phyloP scores from a whole-genome alignment of 2,888 invertebrate species.

The Cremastobaeus sp. region DNA sequence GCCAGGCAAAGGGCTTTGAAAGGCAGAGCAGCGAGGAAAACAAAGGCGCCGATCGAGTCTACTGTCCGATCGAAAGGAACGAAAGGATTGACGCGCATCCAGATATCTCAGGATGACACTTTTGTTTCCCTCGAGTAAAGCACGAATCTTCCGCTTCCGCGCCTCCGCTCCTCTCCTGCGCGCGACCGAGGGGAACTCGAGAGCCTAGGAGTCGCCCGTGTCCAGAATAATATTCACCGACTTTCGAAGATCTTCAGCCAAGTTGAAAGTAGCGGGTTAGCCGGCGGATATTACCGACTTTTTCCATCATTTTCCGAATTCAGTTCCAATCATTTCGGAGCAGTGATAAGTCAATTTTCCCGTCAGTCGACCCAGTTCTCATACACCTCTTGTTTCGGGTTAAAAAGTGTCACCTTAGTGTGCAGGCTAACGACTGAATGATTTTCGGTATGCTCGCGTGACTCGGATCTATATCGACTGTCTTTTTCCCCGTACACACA shows the following conservation, averaged over 20 bases:
- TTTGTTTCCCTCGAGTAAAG: constrained; percentile 66
- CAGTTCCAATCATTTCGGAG: neutral
- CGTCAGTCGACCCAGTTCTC: too few species aligned
- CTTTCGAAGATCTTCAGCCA: constrained; percentile 29
- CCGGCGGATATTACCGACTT: constrained; percentile 31
- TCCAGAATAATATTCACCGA: constrained; percentile 57
- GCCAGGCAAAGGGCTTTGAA: constrained; percentile 57
- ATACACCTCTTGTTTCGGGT: too few species aligned
- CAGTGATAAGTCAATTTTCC: too few species aligned
- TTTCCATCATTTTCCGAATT: constrained; percentile 22
- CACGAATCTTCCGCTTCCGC: constrained; percentile 62
- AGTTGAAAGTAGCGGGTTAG: constrained; percentile 33
- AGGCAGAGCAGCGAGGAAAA: constrained; percentile 68
- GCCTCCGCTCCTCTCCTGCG: constrained; percentile 14
- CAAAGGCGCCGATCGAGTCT: constrained; percentile 66
- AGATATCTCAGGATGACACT: constrained; percentile 70
- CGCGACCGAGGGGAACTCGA: constrained; percentile 11
- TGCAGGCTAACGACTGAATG: too few species aligned
- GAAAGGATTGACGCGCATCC: constrained; percentile 74
- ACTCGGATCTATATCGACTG: constrained; percentile 36
- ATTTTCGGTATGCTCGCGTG: too few species aligned
- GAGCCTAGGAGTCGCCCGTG: constrained; percentile 51
- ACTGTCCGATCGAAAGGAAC: constrained; percentile 68
- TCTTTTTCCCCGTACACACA: constrained; percentile 33
- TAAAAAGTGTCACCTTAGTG: too few species aligned